Evolutionary conservation across 2,888 invertebrate species (phyloP), one percentile per base, ranked within the genome.

Genomic region (Napeogenes sylphis): DNA sequence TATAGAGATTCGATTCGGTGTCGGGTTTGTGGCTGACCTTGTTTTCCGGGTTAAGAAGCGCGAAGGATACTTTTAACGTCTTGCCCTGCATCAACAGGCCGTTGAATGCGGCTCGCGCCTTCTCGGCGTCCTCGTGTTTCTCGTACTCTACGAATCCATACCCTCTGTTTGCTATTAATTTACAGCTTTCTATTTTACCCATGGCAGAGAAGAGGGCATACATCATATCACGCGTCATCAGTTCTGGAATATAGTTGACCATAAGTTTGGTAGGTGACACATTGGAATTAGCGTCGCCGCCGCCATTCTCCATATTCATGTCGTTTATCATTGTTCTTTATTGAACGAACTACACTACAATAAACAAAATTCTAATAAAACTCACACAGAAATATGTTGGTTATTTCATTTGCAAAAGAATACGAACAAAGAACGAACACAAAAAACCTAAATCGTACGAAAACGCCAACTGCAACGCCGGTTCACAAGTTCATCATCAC

Each of bases 251-350:
- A 78, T 91, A 91, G 83, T 91, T 91, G 78, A 91, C 91, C 91
- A 91, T 91, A 84, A 91, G 90, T 82, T 91, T 91, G 76, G 91
- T 91, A 77, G 90, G 88, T 85, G 91, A 91, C 91, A 91, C 90
- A 89, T 90, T 91, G 83, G 80, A 81, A 76, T 77, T 82, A 74
- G 87, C 90, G 88, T 88, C 91, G 84, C 89, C 91, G 88, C 90
- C 90, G 90, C 90, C 91, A 89, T 91, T 91, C 90, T 91, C 91
- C 83, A 78, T 68, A 67, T 70, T 79, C 75, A 88, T 88, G 73
- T 90, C 90, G 86, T 84, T 86, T 84, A 87, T 72, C 89, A 90
- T 90, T 78, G 82, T 87, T 84, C 78, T 78, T 77, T 78, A 76
- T 76, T 75, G 75, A 75, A 73, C 72, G 73, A 83, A 89, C 90